Conservation (phyloP, 2,113 vertebrate genomes). For the Chionomys nivalis region DNA sequence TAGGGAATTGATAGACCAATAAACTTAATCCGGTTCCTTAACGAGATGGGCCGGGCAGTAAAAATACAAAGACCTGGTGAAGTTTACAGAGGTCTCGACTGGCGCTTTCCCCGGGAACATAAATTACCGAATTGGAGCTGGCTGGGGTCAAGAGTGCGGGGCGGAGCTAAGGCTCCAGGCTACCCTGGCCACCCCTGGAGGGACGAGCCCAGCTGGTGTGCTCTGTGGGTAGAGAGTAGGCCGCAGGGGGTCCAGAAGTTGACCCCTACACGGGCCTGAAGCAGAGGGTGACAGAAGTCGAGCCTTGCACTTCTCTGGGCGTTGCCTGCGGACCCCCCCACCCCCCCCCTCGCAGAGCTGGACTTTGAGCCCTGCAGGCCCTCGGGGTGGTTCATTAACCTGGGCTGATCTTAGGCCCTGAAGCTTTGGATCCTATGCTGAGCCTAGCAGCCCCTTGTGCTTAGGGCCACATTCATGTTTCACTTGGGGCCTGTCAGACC, state of each 20-base stretch:
- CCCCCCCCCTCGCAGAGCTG: not conserved
- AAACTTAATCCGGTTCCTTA: constrained; percentile 65
- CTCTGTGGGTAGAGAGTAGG: not conserved
- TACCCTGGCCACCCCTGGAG: not conserved
- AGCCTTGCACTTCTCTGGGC: not conserved
- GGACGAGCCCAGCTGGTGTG: not conserved
- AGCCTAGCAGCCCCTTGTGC: not conserved
- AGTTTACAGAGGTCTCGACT: not conserved
- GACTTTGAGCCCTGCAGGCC: constrained; percentile 71
- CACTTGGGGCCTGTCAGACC: not conserved
- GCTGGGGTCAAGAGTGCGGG: not conserved
- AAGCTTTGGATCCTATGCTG: not conserved
- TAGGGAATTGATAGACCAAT: constrained; percentile 58
- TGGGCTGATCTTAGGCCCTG: not conserved
- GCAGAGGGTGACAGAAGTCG: not conserved
- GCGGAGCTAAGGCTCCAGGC: not conserved
- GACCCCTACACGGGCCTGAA: not conserved
- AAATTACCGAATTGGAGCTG: not conserved
- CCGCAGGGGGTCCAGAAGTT: not conserved
- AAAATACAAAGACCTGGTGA: constrained; percentile 54
- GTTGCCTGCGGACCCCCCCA: not conserved
- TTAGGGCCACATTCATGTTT: not conserved
- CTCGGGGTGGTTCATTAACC: constrained; percentile 77
- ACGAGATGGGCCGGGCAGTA: constrained; percentile 39
- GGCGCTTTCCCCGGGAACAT: not conserved